Evolutionary conservation across 2,888 invertebrate species (phyloP), one percentile per base, ranked within the genome.

Genomic region (Trachelus stipa): DNA sequence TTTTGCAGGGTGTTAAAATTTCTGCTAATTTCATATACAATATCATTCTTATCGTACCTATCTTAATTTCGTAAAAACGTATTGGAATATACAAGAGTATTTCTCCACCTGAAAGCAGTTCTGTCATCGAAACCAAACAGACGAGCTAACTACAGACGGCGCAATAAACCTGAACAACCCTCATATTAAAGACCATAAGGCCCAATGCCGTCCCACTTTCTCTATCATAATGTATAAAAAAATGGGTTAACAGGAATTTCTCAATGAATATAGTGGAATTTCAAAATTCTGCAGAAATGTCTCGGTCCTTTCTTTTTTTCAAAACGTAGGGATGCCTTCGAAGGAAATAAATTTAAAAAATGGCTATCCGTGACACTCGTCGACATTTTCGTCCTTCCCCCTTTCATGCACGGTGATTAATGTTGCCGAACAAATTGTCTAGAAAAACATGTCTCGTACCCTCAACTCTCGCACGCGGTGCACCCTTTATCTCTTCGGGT

Each of bases 391-490:
- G 79, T 80, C 31, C 76, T 74, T 77, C 76, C 80, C 82, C 80
- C 77, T 81, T 80, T 80, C 77, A 69, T 75, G 31, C 40, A 33
- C 85, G 87, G 91, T 92, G 92, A 92, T 92, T 92, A 92, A 92
- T 92, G 92, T 91, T 90, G 90, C 91, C 90, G 91, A 92, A 91
- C 92, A 92, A 92, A 92, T 92, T 92, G 92, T 91, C 92, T 92
- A 92, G 92, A 92, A 92, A 92, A 92, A 92, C 92, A 92, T 92
- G 91, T 91, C 90, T 91, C 90, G 89, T 89, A 90, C 89, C 87
- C 89, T 88, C 86, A 85, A 84, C 84, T 83, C 86, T 83, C 86
- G 86, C 85, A 86, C 82, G 85, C 85, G 84, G 81, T 89, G 88
- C 88, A 90, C 90, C 90, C 90, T 90, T 91, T 91, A 90, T 91